Evolutionary conservation across 2,113 vertebrate species (phyloP).

Genomic region (Strix aluco): DNA sequence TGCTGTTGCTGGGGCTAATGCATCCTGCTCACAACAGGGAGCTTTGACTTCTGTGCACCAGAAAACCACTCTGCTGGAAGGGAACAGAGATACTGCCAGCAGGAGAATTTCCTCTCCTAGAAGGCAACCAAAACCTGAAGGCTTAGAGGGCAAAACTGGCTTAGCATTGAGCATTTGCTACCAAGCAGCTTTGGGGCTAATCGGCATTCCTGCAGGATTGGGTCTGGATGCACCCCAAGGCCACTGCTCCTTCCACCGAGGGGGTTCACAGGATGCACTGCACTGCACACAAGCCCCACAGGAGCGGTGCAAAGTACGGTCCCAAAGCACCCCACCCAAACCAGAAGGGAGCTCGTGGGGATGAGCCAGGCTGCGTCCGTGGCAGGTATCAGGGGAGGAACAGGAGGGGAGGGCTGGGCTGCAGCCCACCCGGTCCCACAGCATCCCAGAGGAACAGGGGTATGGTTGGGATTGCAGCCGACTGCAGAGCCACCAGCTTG

Average conservation of each 20-base stretch:
- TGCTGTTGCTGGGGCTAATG: neutral
- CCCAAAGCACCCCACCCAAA: neutral
- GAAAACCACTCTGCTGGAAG: accelerated
- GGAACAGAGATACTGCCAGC: neutral
- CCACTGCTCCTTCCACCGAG: neutral
- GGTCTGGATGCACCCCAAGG: neutral
- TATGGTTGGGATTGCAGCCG: accelerated
- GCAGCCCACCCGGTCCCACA: neutral
- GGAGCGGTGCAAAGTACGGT: accelerated
- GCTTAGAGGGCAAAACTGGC: neutral
- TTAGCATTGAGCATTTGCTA: neutral
- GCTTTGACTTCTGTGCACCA: neutral
- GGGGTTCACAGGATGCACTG: accelerated
- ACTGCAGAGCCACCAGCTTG: neutral
- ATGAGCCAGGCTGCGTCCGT: neutral
- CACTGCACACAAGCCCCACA: accelerated
- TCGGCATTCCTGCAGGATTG: neutral
- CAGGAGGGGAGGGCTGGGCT: neutral
- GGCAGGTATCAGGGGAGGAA: accelerated
- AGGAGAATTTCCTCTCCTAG: neutral
- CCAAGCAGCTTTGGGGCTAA: neutral
- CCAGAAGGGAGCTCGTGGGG: accelerated
- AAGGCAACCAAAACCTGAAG: neutral
- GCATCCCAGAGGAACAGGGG: neutral
- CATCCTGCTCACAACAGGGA: accelerated